A percentile compares a stretch with the other conserved stretches of the same genome.
Evolutionary conservation across 2,888 invertebrate genomes (phyloP).

Genomic region (Nezara viridula): DNA sequence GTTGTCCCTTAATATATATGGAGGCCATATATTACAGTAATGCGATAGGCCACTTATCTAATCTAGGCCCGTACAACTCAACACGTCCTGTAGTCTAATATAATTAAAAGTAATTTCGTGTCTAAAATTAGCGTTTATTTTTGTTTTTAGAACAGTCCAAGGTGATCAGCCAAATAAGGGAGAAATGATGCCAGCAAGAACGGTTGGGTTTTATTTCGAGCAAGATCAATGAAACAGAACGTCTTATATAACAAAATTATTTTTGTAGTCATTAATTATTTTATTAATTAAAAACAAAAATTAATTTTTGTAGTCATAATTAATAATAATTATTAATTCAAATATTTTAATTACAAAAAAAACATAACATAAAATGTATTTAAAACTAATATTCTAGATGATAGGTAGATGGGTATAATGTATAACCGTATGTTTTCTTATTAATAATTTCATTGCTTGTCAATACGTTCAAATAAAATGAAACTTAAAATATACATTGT

Average conservation of each 20-base stretch:
- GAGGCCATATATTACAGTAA: slow-evolving; percentile 30
- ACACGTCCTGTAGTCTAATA: slow-evolving; percentile 29
- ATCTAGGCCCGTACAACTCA: slow-evolving; percentile 8
- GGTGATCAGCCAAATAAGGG: neutral
- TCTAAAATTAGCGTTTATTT: slow-evolving; percentile 42
- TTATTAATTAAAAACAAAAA: too few relatives aligned
- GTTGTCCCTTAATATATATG: slow-evolving; percentile 2
- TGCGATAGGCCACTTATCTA: slow-evolving; percentile 26
- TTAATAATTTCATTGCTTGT: too few relatives aligned
- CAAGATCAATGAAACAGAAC: neutral
- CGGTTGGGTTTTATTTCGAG: neutral
- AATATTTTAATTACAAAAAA: too few relatives aligned
- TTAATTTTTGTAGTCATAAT: too few relatives aligned
- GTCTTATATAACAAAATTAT: neutral
- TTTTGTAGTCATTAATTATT: too few relatives aligned
- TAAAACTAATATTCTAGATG: too few relatives aligned
- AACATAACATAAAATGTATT: too few relatives aligned
- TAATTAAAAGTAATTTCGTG: slow-evolving; percentile 46
- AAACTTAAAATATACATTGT: too few relatives aligned
- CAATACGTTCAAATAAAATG: too few relatives aligned
- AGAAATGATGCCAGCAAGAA: neutral
- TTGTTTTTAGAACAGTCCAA: neutral
- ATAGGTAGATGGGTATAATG: too few relatives aligned
- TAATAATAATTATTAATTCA: too few relatives aligned
- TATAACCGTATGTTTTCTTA: too few relatives aligned